phyloP scores from a whole-genome alignment of 2,888 invertebrate species.

The Limenitis camilla region DNA sequence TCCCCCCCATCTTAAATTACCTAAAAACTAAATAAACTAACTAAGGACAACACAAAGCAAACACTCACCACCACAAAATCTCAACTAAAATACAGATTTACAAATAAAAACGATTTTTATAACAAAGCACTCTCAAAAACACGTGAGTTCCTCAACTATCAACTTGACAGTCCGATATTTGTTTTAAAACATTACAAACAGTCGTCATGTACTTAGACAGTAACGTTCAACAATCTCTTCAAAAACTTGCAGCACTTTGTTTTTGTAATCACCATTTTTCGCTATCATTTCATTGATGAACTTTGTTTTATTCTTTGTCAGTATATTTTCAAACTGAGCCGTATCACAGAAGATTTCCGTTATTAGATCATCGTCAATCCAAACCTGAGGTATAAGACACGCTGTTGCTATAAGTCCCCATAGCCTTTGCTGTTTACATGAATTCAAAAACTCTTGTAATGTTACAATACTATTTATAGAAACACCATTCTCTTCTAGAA shows the following conservation, averaged over 20 bases:
- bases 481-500: constrained; percentile 53
- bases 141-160: too few species aligned
- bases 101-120: too few species aligned
- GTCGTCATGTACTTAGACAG: constrained; percentile 28
- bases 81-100: too few species aligned
- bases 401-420: constrained; percentile 73
- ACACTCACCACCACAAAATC: too few species aligned
- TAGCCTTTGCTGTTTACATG: constrained; percentile 63
- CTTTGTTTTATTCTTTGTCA: constrained; percentile 65
- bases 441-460: constrained; percentile 54
- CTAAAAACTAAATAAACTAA: too few species aligned
- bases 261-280: constrained; percentile 60
- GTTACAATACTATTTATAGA: constrained; percentile 52
- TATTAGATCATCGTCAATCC: constrained; percentile 67
- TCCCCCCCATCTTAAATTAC: too few species aligned
- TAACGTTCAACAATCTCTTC: constrained; percentile 72
- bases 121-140: too few species aligned
- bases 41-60: too few species aligned
- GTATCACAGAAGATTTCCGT: constrained; percentile 60
- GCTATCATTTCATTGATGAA: constrained; percentile 73
- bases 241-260: constrained; percentile 68
- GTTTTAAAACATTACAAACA: background rate
- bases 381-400: constrained; percentile 69
- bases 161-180: too few species aligned
- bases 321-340: constrained; percentile 71